Evolutionary conservation across 2,888 invertebrate genomes (phyloP).

Genomic region (Neoaliturus tenellus): DNA sequence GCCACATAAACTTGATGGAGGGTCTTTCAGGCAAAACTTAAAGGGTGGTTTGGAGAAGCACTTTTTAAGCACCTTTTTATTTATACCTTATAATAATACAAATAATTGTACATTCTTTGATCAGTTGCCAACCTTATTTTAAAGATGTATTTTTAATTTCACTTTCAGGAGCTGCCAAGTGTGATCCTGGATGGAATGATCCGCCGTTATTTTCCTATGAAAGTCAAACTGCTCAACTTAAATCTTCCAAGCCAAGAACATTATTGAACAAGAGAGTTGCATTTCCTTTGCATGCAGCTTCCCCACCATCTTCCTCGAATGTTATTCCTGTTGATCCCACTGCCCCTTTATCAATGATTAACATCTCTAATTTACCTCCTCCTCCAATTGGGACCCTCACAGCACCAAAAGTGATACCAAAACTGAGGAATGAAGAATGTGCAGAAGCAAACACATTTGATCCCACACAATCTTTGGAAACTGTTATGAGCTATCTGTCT

Average conservation of each 20-base stretch:
- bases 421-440: not conserved
- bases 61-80: too few relatives aligned
- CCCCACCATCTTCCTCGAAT: slow-evolving; percentile 62
- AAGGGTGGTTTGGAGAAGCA: too few relatives aligned
- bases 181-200: slow-evolving; percentile 78
- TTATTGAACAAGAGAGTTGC: slow-evolving; percentile 76
- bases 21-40: too few relatives aligned
- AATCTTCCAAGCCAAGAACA: slow-evolving; percentile 72
- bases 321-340: slow-evolving; percentile 55
- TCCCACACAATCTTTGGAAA: slow-evolving; percentile 15
- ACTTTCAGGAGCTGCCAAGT: not conserved
- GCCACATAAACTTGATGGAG: too few relatives aligned
- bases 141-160: too few relatives aligned
- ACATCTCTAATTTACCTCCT: slow-evolving; percentile 45
- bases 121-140: too few relatives aligned
- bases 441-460: not conserved
- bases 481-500: not conserved
- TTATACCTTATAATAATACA: too few relatives aligned
- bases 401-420: not conserved
- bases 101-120: too few relatives aligned
- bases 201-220: slow-evolving; percentile 75
- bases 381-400: slow-evolving; percentile 41
- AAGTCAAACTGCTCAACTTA: slow-evolving; percentile 69
- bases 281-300: slow-evolving; percentile 68
- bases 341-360: slow-evolving; percentile 50